Conservation (phyloP, 2,888 invertebrate species). For the Caenorhabditis doughertyi region DNA sequence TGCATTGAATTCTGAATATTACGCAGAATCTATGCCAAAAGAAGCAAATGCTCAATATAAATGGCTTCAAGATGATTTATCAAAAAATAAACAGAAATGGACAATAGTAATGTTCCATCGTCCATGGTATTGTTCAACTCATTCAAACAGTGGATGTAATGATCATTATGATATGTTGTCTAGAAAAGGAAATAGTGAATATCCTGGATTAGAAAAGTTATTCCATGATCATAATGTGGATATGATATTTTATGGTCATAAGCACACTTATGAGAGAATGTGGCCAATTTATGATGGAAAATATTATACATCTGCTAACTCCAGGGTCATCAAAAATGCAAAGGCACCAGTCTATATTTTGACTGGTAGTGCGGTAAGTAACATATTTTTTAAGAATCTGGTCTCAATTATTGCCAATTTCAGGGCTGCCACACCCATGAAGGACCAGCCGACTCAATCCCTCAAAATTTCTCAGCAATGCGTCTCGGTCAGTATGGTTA, state of each 20-base stretch:
- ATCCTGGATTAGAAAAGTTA: constrained; percentile 88
- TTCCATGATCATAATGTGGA: constrained; percentile 93
- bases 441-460: constrained; percentile 38
- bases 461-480: constrained; percentile 60
- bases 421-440: constrained; percentile 60
- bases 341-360: constrained; percentile 67
- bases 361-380: constrained; percentile 65
- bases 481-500: constrained; percentile 67
- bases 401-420: background rate
- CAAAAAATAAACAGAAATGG: constrained; percentile 87
- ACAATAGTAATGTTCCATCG: constrained; percentile 91
- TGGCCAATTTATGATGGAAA: constrained; percentile 93
- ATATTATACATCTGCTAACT: constrained; percentile 39
- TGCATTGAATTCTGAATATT: constrained; percentile 93
- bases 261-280: constrained; percentile 95
- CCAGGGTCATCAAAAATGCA: constrained; percentile 62
- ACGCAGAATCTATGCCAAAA: constrained; percentile 90
- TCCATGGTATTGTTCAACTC: constrained; percentile 92
- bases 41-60: constrained; percentile 85
- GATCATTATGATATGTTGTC: constrained; percentile 53
- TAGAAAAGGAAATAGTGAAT: constrained; percentile 54
- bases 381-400: background rate
- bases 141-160: constrained; percentile 82
- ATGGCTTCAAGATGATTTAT: constrained; percentile 79
- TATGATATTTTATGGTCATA: constrained; percentile 95